These are phyloP conservation scores for Globodera ellingtonae DNA, from an alignment of 1,140 invertebrate genomes.

Conservation along the genomic window DNA sequence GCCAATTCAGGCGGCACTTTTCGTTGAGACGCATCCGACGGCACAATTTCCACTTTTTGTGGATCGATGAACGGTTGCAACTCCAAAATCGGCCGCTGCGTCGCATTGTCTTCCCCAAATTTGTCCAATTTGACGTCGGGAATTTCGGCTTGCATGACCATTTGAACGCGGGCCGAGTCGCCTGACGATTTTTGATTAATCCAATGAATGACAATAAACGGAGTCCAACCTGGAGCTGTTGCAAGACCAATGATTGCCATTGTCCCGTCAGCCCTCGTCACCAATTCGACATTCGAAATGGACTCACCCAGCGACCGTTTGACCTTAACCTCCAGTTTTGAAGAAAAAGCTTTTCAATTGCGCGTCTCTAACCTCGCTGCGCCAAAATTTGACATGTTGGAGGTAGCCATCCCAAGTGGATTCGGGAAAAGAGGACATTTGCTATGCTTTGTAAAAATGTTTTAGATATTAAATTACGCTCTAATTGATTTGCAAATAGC, in stretches of 20 bases:
- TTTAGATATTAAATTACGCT: constrained; percentile 26
- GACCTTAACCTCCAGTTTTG: constrained; percentile 17
- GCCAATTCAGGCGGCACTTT: constrained; percentile 43
- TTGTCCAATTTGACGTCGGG: not conserved
- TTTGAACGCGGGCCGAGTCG: constrained; percentile 34
- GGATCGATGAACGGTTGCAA: constrained; percentile 41
- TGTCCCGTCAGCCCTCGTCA: constrained; percentile 24
- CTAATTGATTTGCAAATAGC: constrained; percentile 13
- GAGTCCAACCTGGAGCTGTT: constrained; percentile 11
- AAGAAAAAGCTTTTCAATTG: not conserved
- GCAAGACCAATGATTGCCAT: constrained; percentile 37
- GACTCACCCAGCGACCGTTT: constrained; percentile 45
- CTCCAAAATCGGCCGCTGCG: constrained; percentile 30
- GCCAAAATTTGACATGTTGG: constrained; percentile 37
- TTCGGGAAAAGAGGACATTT: constrained; percentile 12
- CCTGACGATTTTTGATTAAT: not conserved
- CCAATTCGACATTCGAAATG: constrained; percentile 39
- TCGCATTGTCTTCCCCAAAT: constrained; percentile 9
- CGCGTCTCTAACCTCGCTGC: constrained; percentile 10
- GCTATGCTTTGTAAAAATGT: not conserved
- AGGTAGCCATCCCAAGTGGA: constrained; percentile 32
- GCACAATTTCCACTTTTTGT: not conserved
- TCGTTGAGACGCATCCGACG: not conserved
- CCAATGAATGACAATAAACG: not conserved
- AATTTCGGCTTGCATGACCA: constrained; percentile 39